These are phyloP conservation scores for Odontomachus brunneus DNA, from an alignment of 1,140 invertebrate genomes.

Conservation along the genomic window DNA sequence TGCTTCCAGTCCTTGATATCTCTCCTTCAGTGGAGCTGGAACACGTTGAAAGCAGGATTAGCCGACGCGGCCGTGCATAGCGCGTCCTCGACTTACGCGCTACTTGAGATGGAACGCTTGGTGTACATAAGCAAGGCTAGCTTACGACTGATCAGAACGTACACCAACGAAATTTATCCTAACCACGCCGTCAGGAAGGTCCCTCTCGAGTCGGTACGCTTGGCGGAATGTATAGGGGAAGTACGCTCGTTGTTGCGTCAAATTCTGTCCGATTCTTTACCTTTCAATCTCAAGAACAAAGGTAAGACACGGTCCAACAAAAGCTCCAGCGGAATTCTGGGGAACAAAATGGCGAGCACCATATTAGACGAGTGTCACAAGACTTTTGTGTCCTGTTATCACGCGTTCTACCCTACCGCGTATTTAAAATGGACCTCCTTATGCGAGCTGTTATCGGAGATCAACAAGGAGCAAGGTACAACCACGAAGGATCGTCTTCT, in stretches of 20 bases:
- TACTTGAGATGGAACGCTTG: slow-evolving; percentile 92
- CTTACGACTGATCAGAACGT: slow-evolving; percentile 92
- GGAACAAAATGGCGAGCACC: slow-evolving; percentile 87
- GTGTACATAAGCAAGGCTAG: slow-evolving; percentile 95
- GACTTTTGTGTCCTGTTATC: slow-evolving; percentile 96
- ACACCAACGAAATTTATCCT: slow-evolving; percentile 96
- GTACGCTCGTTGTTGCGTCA: slow-evolving; percentile 92
- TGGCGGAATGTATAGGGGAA: slow-evolving; percentile 95
- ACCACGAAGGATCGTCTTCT: slow-evolving; percentile 89
- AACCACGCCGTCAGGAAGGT: slow-evolving; percentile 88
- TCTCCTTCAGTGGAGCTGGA: slow-evolving; percentile 93
- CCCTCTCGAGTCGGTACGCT: slow-evolving; percentile 89
- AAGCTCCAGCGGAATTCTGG: slow-evolving; percentile 68
- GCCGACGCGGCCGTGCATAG: slow-evolving; percentile 87
- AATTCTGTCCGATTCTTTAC: slow-evolving; percentile 92
- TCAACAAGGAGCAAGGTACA: slow-evolving; percentile 87
- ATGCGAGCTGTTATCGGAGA: slow-evolving; percentile 93
- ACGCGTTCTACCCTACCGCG: slow-evolving; percentile 98
- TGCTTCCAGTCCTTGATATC: slow-evolving; percentile 94
- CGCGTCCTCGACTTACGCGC: slow-evolving; percentile 84
- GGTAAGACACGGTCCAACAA: slow-evolving; percentile 76
- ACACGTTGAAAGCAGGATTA: slow-evolving; percentile 89
- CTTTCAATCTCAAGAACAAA: slow-evolving; percentile 83
- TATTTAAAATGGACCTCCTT: slow-evolving; percentile 96
- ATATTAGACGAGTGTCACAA: slow-evolving; percentile 96